Conservation (phyloP, 2,888 invertebrate genomes). For the Diarsia dahlii region DNA sequence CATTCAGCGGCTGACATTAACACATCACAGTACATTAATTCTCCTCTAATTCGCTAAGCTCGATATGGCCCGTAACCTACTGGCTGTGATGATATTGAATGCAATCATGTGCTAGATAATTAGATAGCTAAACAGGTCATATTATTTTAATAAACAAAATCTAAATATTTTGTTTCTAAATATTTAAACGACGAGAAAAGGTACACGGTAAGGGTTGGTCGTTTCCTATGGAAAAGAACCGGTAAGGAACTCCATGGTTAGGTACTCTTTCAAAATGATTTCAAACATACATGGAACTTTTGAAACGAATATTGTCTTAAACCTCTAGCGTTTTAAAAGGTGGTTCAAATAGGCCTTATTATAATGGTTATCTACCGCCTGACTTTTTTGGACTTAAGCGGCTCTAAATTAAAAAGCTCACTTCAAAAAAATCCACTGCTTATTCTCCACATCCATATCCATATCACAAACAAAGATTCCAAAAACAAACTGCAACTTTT, state of each 20-base stretch:
- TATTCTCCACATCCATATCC: constrained; percentile 11
- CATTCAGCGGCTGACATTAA: constrained; percentile 36
- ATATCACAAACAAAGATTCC: constrained; percentile 33
- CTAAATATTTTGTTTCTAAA: too few species aligned
- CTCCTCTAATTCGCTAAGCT: constrained; percentile 20
- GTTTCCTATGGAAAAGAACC: too few species aligned
- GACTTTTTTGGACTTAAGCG: background rate
- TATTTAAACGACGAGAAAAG: too few species aligned
- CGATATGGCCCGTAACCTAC: constrained; percentile 17
- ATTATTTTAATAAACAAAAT: background rate
- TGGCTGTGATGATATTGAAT: constrained; percentile 12
- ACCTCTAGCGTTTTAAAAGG: background rate
- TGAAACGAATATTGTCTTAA: background rate
- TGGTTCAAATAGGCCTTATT: background rate
- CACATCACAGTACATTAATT: constrained; percentile 44
- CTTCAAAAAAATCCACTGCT: constrained; percentile 12
- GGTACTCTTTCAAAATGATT: too few species aligned
- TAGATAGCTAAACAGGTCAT: background rate
- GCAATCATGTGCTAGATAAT: constrained; percentile 4
- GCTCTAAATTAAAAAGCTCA: constrained; percentile 8
- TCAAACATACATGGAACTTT: too few species aligned
- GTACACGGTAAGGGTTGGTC: too few species aligned
- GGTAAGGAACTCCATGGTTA: too few species aligned
- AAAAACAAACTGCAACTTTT: constrained; percentile 3
- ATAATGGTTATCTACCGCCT: background rate